Evolutionary conservation across 2,888 invertebrate species (phyloP), one percentile per base, ranked within the genome.

Genomic region (Heteromyza rotundicornis): DNA sequence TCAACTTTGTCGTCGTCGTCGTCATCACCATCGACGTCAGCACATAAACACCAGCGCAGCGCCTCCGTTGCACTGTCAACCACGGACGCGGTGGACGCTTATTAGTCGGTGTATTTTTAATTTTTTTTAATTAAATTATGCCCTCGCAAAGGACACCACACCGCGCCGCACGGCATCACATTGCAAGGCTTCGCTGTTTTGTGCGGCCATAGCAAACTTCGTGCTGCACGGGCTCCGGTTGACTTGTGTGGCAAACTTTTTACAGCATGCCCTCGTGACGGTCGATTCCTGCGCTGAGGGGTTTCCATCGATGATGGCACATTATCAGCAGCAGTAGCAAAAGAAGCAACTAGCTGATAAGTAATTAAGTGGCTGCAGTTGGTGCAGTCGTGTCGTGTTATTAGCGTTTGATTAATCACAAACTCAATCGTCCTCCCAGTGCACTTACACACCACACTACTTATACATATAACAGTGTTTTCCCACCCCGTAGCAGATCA

Each of bases 341-440:
- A n/a, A n/a, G n/a, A n/a, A n/a, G n/a, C n/a, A n/a, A n/a, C n/a
- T n/a, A n/a, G n/a, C n/a, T n/a, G n/a, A n/a, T n/a, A n/a, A n/a
- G n/a, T n/a, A n/a, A n/a, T n/a, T n/a, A n/a, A n/a, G n/a, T n/a
- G n/a, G n/a, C n/a, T n/a, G n/a, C n/a, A n/a, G n/a, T n/a, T n/a
- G n/a, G n/a, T n/a, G n/a, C n/a, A n/a, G n/a, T n/a, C n/a, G n/a
- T n/a, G n/a, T n/a, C n/a, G n/a, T n/a, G n/a, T n/a, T n/a, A 5
- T 40, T 14, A 40, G 40, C 40, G 40, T 40, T n/a, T 40, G 40
- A 40, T 40, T 40, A 40, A 40, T 40, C 40, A 40, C 40, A n/a
- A n/a, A n/a, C n/a, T n/a, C n/a, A n/a, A n/a, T n/a, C n/a, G n/a
- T n/a, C n/a, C n/a, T n/a, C n/a, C n/a, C n/a, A n/a, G n/a, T n/a